Base-by-base conservation (phyloP, 1,140 invertebrate species). In the Varroa destructor region DNA sequence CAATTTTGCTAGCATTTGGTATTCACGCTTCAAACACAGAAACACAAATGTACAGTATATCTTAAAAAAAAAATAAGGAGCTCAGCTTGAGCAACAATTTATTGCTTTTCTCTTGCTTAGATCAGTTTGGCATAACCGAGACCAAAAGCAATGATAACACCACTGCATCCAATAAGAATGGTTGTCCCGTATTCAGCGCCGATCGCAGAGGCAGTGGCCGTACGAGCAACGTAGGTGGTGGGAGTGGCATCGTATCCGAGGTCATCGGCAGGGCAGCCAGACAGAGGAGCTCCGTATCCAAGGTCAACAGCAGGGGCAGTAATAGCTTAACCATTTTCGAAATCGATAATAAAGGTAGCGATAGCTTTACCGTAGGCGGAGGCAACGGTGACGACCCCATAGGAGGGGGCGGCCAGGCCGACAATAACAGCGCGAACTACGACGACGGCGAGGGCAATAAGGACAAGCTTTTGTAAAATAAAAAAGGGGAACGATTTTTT, bases 231-330 rank as follows among this genome's bases (percentile, higher is more conserved):
- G 40, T 3, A 12, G 57, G 57, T 12, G 57, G 57, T 12, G 12
- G 12, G 57, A 12, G 61, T 37, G 46, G 61, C 61, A 4, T 37
- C 61, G 36, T 67, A 67, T 67, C 61, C 61, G 61, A 67, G 61
- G 46, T 37, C 61, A 37, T 67, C 14, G 36, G 61, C 61, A 37
- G 61, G 61, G 61, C 61, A 37, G 61, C 61, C 12, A 36, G 2
- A 40, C 12, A 36, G 2, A 40, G 61, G 12, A 67, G 61, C 14
- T 14, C 61, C 61, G 61, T 67, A 67, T 12, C 12, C 61, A 2
- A 37, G 61, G 8, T 12, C 61, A 8, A 37, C 61, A 46, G 4
- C 12, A 40, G 61, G 40, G 37, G 61, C 61, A 51, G 46, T 8
- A 51, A 8, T 8, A 8, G 8, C 46, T 51, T 51, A 51, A 8